Evolutionary conservation across 2,888 invertebrate genomes (phyloP), one percentile per base, ranked within the genome.

Genomic region (Agonopterix arenella): DNA sequence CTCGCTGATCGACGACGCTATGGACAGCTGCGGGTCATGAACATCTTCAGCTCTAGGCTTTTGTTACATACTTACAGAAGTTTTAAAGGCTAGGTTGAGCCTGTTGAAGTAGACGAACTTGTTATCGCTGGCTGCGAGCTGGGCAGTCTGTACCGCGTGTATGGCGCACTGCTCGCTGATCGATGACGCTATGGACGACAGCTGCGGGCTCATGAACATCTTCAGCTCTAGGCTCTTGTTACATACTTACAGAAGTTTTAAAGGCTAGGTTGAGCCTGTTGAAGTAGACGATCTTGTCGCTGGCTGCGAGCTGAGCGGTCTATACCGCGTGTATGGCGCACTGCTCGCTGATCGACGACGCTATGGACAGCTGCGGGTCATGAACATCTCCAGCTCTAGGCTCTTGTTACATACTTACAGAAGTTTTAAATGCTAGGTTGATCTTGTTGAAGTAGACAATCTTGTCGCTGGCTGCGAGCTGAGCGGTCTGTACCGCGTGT

Each of bases 251-350:
- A 9, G 97, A 96, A 52, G 95, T 95, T 82, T 97, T 97, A 70
- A 95, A 95, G 11, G 97, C 97, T 57, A 97, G 89, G 81, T 97
- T 98, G 62, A 97, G 91, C 70, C 96, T 95, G 72, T 98, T 98
- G 75, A 97, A 97, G 76, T 98, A 98, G 37, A 93, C 71, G 71
- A 92, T 93, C 68, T 93, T 93, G 45, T 88, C 88, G 0, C 76
- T 61, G 11, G 75, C 13, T 13, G 13, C 13, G 13, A 13, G 13
- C 13, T 13, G 13, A 2, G 13, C 13, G 13, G 13, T 13, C 13
- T 13, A 2, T 13, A 13, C 13, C 13, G 13, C 13, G 13, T 13
- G 13, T 13, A 13, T 13, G 13, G 13, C 13, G 13, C 13, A 13
- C 13, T 13, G 13, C 13, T 13, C 13, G 13, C 13, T 13, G 13